Evolutionary conservation across 35 echinoderm and acorn worm species (phyloP).

Genomic region (Lytechinus variegatus): DNA sequence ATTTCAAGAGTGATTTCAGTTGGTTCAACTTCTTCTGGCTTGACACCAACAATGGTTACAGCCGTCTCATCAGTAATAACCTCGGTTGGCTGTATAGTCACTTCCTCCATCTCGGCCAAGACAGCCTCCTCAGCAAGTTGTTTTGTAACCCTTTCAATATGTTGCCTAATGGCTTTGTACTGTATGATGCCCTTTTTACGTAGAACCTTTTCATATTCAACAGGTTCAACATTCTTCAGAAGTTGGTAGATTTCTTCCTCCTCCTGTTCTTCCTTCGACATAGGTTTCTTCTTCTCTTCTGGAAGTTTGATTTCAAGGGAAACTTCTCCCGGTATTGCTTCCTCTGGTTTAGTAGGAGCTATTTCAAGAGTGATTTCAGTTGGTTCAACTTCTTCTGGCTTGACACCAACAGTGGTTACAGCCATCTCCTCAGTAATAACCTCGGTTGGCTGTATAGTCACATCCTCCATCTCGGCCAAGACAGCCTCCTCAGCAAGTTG

Average conservation of each 20-base stretch:
- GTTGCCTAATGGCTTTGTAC: slow-evolving; percentile 62
- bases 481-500: slow-evolving; percentile 54
- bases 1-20: no score
- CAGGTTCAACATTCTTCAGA: slow-evolving; percentile 69
- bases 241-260: slow-evolving; percentile 71
- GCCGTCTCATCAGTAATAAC: no score
- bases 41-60: no score
- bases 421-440: slow-evolving; percentile 39
- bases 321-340: neutral
- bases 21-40: no score
- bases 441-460: neutral
- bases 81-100: no score
- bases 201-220: slow-evolving; percentile 69
- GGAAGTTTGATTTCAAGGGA: slow-evolving; percentile 29
- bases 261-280: slow-evolving; percentile 53
- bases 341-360: neutral
- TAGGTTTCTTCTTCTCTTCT: neutral
- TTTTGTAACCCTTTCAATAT: slow-evolving; percentile 61
- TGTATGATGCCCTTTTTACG: slow-evolving; percentile 56
- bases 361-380: slow-evolving; percentile 28
- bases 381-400: slow-evolving; percentile 18
- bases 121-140: slow-evolving; percentile 51
- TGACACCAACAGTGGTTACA: neutral
- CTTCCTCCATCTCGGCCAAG: neutral
- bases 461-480: neutral